Evolutionary conservation across 2,113 vertebrate species (phyloP).

Genomic region (Himantopus leucocephalus): DNA sequence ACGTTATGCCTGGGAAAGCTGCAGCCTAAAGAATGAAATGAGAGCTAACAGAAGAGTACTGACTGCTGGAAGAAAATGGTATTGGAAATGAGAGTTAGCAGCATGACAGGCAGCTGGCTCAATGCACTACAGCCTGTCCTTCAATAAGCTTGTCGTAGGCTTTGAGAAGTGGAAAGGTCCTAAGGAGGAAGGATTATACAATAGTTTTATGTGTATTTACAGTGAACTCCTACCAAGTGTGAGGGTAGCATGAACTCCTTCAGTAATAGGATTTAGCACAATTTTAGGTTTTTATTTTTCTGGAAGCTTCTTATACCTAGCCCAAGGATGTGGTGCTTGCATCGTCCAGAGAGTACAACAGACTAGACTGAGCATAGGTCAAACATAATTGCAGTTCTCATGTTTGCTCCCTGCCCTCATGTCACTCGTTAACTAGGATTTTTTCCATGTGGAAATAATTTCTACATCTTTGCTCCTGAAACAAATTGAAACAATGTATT

Average conservation of each 20-base stretch:
- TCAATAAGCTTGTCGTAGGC: background rate
- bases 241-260: background rate
- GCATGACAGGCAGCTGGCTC: background rate
- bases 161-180: background rate
- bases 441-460: background rate
- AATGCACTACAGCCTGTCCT: background rate
- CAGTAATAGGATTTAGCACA: background rate
- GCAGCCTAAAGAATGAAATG: background rate
- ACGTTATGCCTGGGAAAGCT: background rate
- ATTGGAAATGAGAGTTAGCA: background rate
- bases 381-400: background rate
- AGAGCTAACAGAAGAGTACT: background rate
- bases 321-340: background rate
- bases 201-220: background rate
- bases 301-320: background rate
- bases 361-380: background rate
- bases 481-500: background rate
- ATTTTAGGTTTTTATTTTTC: background rate
- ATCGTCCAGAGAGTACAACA: background rate
- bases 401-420: background rate
- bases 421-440: background rate
- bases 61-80: background rate
- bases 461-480: background rate
- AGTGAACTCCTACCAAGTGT: background rate
- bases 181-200: background rate